phyloP scores from a whole-genome alignment of 35 echinoderm and acorn worm genomes.

The Lytechinus variegatus region DNA sequence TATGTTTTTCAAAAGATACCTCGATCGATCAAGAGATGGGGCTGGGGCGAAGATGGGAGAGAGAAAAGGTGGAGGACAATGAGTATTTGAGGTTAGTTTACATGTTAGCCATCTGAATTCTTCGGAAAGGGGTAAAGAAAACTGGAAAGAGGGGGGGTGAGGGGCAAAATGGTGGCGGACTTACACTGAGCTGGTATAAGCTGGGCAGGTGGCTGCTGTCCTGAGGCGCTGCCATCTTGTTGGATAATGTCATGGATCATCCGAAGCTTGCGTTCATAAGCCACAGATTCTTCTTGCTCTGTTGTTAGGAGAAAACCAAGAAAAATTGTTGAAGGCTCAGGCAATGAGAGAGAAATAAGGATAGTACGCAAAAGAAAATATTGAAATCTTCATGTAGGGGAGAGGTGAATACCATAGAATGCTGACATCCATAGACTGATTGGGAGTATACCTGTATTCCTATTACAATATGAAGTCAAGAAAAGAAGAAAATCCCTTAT shows the following conservation, averaged over 20 bases:
- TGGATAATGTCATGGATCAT: slow-evolving; percentile 86
- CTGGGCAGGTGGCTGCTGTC: slow-evolving; percentile 64
- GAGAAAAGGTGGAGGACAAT: no score
- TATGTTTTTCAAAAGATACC: no score
- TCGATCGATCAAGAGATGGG: no score
- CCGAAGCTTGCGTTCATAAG: slow-evolving; percentile 86
- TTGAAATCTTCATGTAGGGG: background rate
- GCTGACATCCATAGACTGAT: background rate
- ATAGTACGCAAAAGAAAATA: background rate
- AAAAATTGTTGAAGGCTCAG: background rate
- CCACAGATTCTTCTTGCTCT: slow-evolving; percentile 78
- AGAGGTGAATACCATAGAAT: background rate
- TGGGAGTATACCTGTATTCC: background rate
- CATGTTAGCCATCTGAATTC: background rate
- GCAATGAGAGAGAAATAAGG: background rate
- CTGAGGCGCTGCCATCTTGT: slow-evolving; percentile 62
- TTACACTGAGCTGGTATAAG: slow-evolving; percentile 55
- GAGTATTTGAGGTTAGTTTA: no score
- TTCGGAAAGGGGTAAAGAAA: background rate
- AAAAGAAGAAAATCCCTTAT: background rate
- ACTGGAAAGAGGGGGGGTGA: background rate
- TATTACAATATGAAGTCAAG: background rate
- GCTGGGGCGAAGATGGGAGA: no score
- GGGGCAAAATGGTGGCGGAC: background rate
- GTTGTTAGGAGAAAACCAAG: slow-evolving; percentile 48